A percentile compares a stretch with the other conserved stretches of the same genome.
phyloP scores from a whole-genome alignment of 2,888 invertebrate species.

The Tanytarsus gracilentus region DNA sequence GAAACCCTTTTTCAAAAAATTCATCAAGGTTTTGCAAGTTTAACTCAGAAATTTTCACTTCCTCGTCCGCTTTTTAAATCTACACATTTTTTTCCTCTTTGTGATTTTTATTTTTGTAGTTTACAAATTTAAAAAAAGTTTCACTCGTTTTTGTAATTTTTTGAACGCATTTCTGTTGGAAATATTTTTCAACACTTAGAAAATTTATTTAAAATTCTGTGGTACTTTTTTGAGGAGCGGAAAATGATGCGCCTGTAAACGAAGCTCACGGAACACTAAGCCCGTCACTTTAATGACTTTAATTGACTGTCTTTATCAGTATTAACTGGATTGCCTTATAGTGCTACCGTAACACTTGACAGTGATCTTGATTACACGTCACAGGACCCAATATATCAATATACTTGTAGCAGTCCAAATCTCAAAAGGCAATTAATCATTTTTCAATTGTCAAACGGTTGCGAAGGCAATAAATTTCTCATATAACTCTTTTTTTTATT shows the following conservation, averaged over 20 bases:
- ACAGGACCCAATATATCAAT: neutral
- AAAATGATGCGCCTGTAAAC: neutral
- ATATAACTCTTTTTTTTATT: no score
- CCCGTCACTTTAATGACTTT: neutral
- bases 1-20: no score
- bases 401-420: conserved; percentile 1
- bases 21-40: no score
- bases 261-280: neutral
- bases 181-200: no score
- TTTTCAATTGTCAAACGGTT: neutral
- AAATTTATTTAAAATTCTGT: no score
- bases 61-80: no score
- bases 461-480: conserved; percentile 1
- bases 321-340: neutral
- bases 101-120: no score
- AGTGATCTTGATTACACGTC: neutral
- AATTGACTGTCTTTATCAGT: neutral
- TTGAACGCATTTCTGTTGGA: no score
- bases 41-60: no score
- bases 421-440: conserved; percentile 4
- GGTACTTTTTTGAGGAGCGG: neutral
- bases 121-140: no score
- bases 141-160: no score
- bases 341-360: conserved; percentile 5
- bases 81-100: no score